Conservation (phyloP, 2,888 invertebrate genomes). For the Dorcus parallelipipedus region DNA sequence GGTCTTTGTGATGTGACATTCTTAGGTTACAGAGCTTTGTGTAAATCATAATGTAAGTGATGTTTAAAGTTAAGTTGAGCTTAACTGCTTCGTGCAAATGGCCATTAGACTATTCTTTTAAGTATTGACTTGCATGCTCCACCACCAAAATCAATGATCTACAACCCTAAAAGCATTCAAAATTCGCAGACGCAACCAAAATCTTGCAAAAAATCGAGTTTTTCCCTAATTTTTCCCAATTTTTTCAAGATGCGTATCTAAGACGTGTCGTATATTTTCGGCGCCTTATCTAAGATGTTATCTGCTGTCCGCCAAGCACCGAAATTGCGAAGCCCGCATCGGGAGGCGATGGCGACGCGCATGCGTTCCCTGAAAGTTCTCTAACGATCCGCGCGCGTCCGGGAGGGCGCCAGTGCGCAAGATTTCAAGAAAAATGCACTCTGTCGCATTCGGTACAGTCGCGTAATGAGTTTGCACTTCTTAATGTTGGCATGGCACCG, state of each 20-base stretch:
- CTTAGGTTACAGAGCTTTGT: no score
- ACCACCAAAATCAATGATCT: no score
- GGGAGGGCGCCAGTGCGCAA: constrained; percentile 46
- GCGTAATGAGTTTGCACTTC: constrained; percentile 38
- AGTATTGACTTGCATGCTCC: no score
- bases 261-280: constrained; percentile 14
- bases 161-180: no score
- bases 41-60: no score
- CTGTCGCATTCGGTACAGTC: constrained; percentile 48
- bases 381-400: constrained; percentile 49
- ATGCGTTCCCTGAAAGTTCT: constrained; percentile 40
- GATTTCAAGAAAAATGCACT: constrained; percentile 50
- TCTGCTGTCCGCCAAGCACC: constrained; percentile 4
- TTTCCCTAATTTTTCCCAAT: constrained; percentile 12
- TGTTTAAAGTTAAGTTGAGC: no score
- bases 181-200: neutral
- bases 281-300: constrained; percentile 20
- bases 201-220: constrained; percentile 11
- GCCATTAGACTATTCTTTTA: no score
- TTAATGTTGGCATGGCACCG: constrained; percentile 6
- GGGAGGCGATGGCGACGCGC: constrained; percentile 25
- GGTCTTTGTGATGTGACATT: no score
- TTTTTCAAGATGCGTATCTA: constrained; percentile 21
- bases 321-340: neutral
- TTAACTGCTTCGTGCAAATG: no score